Evolutionary conservation across 1,140 invertebrate species (phyloP).

Genomic region (Cephus cinctus): DNA sequence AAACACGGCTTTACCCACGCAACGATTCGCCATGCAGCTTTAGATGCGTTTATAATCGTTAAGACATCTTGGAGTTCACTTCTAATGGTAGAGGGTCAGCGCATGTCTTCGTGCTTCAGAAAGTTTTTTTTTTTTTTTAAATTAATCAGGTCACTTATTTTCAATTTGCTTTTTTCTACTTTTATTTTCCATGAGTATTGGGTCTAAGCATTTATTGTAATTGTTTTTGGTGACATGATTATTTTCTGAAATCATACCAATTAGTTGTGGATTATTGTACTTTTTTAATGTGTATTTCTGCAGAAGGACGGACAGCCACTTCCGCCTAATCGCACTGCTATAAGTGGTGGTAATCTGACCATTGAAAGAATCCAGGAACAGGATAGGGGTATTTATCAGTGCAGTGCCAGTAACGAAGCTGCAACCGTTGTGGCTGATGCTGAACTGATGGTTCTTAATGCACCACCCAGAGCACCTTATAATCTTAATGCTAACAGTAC

Average conservation of each 20-base stretch:
- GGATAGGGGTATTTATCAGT: constrained; percentile 90
- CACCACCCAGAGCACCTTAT: constrained; percentile 86
- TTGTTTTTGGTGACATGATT: no score
- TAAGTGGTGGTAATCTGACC: constrained; percentile 84
- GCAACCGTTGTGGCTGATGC: constrained; percentile 85
- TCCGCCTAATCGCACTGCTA: constrained; percentile 66
- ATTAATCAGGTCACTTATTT: constrained; percentile 5
- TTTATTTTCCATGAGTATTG: no score
- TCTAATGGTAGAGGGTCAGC: no score
- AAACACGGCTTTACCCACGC: no score
- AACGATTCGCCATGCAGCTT: no score
- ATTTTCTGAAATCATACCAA: no score
- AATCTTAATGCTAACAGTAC: constrained; percentile 82
- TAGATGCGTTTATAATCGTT: no score
- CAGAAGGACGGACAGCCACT: constrained; percentile 77
- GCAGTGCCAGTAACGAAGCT: constrained; percentile 88
- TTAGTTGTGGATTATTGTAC: no score
- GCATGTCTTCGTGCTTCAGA: no score
- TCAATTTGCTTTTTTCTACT: neutral
- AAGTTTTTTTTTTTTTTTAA: constrained; percentile 5
- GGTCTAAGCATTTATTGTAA: no score
- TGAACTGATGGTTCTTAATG: constrained; percentile 83
- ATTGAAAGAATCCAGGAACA: constrained; percentile 78
- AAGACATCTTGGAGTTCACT: no score
- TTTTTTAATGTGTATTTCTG: no score